Base-by-base conservation (phyloP, 1,140 invertebrate species). In the Pseudomyrmex sp. region DNA sequence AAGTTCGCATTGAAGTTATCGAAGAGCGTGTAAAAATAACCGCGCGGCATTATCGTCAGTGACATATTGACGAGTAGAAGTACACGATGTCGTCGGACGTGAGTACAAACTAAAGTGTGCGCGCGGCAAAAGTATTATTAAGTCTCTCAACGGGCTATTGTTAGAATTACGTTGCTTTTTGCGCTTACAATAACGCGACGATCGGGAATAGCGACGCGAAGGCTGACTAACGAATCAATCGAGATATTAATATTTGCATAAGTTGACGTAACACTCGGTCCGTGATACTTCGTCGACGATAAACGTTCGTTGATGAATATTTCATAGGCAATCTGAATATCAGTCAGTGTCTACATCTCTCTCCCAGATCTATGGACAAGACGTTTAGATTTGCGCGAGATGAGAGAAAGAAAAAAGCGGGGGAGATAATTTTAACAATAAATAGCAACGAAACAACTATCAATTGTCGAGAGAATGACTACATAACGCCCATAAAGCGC, bases 11-110 rank as follows among this genome's bases (percentile, higher is more conserved):
- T 48, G 26, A 80, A 26, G 10, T 58, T 35, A 59, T 72, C 76
- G 66, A 80, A 80, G 66, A 66, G 66, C 76, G 54, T 23, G 13
- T 80, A 80, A 80, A 80, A 80, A 80, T 80, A 80, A 72, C 54
- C 20, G 44, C 20, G 35, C 20, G 35, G 12, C 44, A 70, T 80
- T 72, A 59, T 80, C 66, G 76, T 35, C 76, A 72, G 50, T 80
- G 76, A 80, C 66, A 72, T 72, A 80, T 80, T 50, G 46, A 72
- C 13, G 66, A 70, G 66, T 54, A 70, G 59, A 61, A 72, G 20
- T 72, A 70, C 26, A 66, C 23, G n/a, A 46, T n/a, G n/a, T 70
- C 18, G 48, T 70, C 20, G 68, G 23, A 35, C 66, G 44, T 50
- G 44, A 26, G 44, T 59, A 26, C 26, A 7, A 7, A 8, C 18